A percentile compares a stretch with the other conserved stretches of the same genome.
Conservation (phyloP, 2,888 invertebrate genomes). For the Tortricodes alternella region DNA sequence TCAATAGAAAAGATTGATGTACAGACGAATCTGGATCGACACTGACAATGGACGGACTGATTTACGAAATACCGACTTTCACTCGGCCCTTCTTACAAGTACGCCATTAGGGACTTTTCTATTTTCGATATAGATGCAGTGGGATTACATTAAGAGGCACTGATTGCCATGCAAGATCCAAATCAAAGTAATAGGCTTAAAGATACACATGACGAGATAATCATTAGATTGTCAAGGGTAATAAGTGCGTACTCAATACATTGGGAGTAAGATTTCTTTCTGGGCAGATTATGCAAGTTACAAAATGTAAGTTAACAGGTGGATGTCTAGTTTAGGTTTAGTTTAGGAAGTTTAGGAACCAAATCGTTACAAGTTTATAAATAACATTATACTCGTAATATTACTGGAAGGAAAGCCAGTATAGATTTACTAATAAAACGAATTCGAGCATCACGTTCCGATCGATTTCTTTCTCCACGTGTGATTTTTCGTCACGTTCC, state of each 20-base stretch:
- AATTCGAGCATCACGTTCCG: conserved; percentile 1
- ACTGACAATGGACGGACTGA: conserved; percentile 59
- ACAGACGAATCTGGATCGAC: conserved; percentile 61
- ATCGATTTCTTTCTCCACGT: conserved; percentile 2
- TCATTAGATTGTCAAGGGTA: conserved; percentile 7
- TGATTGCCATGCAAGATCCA: conserved; percentile 33
- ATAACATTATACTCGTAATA: too few relatives aligned
- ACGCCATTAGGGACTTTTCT: conserved; percentile 50
- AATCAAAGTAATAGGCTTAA: conserved; percentile 24
- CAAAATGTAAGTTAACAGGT: background rate
- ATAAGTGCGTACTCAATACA: conserved; percentile 8
- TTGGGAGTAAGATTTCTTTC: conserved; percentile 1
- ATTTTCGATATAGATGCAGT: conserved; percentile 36
- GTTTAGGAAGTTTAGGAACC: background rate
- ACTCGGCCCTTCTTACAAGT: conserved; percentile 66
- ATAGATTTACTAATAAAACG: background rate
- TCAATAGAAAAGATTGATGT: conserved; percentile 63
- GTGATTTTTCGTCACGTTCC: conserved; percentile 13
- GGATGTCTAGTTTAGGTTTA: background rate
- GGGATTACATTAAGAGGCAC: conserved; percentile 26
- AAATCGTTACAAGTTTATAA: too few relatives aligned
- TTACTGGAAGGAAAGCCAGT: too few relatives aligned
- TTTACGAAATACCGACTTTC: conserved; percentile 73
- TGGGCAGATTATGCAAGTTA: conserved; percentile 1
- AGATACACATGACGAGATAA: conserved; percentile 19